Evolutionary conservation across 2,113 vertebrate genomes (phyloP).

Genomic region (Fregetta grallaria): DNA sequence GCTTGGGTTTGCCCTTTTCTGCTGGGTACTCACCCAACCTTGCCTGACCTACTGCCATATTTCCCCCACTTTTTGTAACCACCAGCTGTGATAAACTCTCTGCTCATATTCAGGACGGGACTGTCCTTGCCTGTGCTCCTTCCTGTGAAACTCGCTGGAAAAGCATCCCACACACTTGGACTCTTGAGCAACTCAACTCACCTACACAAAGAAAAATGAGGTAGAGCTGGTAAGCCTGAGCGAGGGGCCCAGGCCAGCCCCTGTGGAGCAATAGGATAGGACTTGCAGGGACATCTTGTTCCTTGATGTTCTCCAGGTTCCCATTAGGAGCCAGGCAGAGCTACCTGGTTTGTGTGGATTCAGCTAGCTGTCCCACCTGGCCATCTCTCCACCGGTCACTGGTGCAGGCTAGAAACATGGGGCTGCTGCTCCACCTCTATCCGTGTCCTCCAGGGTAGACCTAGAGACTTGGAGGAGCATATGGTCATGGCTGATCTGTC

Average conservation of each 20-base stretch:
- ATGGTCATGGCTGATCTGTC: background rate
- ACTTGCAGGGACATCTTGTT: background rate
- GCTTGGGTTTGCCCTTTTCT: background rate
- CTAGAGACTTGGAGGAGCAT: background rate
- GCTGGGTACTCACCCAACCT: background rate
- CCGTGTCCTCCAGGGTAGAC: background rate
- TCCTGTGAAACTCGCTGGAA: background rate
- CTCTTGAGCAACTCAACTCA: background rate
- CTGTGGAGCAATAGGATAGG: background rate
- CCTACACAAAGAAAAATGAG: background rate
- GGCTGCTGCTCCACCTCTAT: background rate
- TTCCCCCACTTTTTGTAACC: background rate
- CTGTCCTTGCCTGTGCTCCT: background rate
- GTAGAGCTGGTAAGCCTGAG: background rate
- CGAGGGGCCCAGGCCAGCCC: background rate
- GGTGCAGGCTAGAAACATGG: background rate
- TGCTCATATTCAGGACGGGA: background rate
- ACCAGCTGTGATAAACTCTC: background rate
- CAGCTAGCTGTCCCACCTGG: background rate
- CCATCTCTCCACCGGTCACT: background rate
- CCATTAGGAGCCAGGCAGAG: background rate
- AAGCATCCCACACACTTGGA: background rate
- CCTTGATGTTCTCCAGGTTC: background rate
- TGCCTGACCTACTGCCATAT: background rate
- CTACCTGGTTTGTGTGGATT: background rate